phyloP scores from a whole-genome alignment of 2,797 vertebrate genomes.

The Pygocentrus nattereri region DNA sequence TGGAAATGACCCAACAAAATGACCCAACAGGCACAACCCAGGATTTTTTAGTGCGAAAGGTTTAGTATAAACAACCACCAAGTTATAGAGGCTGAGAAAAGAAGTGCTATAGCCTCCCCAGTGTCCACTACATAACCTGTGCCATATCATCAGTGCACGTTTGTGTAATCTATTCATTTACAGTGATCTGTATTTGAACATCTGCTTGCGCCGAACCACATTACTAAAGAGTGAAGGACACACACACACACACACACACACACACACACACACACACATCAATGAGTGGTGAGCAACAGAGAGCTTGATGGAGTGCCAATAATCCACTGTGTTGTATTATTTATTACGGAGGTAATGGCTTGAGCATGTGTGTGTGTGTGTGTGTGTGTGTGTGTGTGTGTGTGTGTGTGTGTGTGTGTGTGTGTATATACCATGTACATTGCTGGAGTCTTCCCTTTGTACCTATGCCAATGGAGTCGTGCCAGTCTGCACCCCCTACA shows the following conservation, averaged over 20 bases:
- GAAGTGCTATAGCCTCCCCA: neutral
- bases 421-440: neutral
- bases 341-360: constrained; percentile 56
- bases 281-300: constrained; percentile 35
- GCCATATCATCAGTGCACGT: constrained; percentile 35
- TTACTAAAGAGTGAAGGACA: neutral
- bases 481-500: constrained; percentile 9
- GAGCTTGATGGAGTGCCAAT: constrained; percentile 48
- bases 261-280: constrained; percentile 44
- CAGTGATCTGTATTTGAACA: constrained; percentile 21
- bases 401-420: constrained; percentile 49
- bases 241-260: constrained; percentile 34
- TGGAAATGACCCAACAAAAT: too few relatives aligned
- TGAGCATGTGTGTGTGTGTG: constrained; percentile 44
- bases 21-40: too few relatives aligned
- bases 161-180: constrained; percentile 6
- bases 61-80: too few relatives aligned
- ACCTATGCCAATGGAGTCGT: constrained; percentile 13
- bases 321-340: constrained; percentile 60
- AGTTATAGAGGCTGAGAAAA: too few relatives aligned
- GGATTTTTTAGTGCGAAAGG: too few relatives aligned
- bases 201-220: constrained; percentile 21
- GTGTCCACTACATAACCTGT: neutral
- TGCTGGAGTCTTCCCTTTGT: neutral
- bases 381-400: constrained; percentile 43